Conservation (phyloP, 2,797 vertebrate species). For the Mormyrops attenuatus region DNA sequence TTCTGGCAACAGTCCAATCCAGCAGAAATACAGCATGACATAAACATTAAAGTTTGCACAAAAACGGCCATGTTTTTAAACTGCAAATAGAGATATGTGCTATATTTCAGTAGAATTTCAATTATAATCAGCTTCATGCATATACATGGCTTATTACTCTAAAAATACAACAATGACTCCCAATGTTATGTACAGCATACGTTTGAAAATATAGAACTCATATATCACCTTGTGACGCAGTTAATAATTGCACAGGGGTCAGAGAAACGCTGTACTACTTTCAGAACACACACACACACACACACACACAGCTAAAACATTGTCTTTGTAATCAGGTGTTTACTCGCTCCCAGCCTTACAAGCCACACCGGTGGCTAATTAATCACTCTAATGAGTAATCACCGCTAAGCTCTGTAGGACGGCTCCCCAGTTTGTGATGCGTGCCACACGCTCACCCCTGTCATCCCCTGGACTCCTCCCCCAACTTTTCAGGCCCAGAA, state of each 20-base stretch:
- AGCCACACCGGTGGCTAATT: constrained; percentile 15
- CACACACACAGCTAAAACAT: background rate
- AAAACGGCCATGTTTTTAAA: background rate
- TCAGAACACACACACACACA: background rate
- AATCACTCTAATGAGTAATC: constrained; percentile 28
- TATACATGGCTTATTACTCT: background rate
- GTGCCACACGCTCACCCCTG: background rate
- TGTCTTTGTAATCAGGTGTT: constrained; percentile 17
- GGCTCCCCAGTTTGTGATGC: background rate
- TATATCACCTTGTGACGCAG: background rate
- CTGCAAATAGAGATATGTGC: background rate
- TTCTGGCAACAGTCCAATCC: background rate
- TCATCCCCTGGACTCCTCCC: constrained; percentile 12
- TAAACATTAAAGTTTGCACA: background rate
- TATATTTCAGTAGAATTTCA: background rate
- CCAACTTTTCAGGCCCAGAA: constrained; percentile 6
- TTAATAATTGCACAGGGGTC: background rate
- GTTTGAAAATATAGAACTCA: background rate
- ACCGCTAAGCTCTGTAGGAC: constrained; percentile 23
- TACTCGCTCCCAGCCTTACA: background rate
- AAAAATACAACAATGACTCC: background rate
- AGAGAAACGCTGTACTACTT: background rate
- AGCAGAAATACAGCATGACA: background rate
- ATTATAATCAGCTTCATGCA: background rate
- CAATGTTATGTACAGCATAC: background rate